Conservation (phyloP, 1,140 invertebrate genomes). For the Polyergus mexicanus region DNA sequence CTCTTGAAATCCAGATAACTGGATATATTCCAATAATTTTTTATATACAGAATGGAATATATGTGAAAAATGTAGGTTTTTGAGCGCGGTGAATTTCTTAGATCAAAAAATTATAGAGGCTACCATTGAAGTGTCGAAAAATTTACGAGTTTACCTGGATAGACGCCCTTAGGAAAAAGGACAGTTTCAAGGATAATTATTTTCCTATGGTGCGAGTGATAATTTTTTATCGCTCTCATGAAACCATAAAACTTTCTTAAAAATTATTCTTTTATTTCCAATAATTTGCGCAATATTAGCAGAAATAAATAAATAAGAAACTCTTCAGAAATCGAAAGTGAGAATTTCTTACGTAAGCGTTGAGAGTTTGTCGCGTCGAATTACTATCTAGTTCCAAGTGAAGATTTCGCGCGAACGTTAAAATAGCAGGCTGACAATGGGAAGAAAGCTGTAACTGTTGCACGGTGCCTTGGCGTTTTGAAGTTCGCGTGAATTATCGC, state of each 20-base stretch:
- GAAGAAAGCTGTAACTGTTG: constrained; percentile 9
- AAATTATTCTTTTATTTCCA: neutral
- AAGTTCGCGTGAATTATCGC: constrained; percentile 72
- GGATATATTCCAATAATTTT: neutral
- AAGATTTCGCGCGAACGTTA: constrained; percentile 37
- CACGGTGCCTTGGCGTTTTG: constrained; percentile 47
- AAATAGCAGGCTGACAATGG: constrained; percentile 15
- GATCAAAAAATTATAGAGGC: no score
- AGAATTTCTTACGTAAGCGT: constrained; percentile 1
- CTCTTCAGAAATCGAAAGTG: neutral
- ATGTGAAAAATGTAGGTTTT: no score
- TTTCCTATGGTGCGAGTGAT: neutral
- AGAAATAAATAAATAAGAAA: neutral
- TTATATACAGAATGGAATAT: no score
- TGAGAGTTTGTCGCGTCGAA: constrained; percentile 32
- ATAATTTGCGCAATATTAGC: neutral
- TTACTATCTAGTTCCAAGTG: constrained; percentile 36
- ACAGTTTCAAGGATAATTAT: no score
- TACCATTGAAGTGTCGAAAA: no score
- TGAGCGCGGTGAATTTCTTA: no score
- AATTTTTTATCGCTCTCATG: neutral
- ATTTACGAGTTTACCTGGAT: no score
- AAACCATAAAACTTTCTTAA: neutral
- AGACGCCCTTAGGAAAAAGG: neutral
- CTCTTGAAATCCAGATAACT: no score